phyloP scores from a whole-genome alignment of 2,888 invertebrate genomes.

The Caenorhabditis uteleia region DNA sequence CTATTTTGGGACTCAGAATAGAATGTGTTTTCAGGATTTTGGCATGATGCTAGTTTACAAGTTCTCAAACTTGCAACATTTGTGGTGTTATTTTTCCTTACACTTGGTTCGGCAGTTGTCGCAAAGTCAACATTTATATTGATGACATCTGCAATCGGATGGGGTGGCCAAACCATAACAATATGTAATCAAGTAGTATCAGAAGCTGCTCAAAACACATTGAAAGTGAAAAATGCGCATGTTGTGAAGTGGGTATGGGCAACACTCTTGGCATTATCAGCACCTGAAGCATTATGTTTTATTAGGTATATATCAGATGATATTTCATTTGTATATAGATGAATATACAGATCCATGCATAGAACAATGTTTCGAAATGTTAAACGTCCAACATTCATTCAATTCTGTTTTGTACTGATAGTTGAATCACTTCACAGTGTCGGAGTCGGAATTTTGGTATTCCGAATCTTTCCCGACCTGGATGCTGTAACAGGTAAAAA shows the following conservation, averaged over 20 bases:
- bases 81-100: conserved; percentile 64
- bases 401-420: conserved; percentile 75
- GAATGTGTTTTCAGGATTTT: conserved; percentile 64
- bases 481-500: conserved; percentile 85
- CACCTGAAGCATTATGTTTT: conserved; percentile 71
- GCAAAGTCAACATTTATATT: conserved; percentile 67
- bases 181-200: conserved; percentile 66
- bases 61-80: conserved; percentile 69
- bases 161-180: conserved; percentile 65
- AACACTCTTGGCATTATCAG: conserved; percentile 69
- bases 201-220: conserved; percentile 61
- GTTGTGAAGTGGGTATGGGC: conserved; percentile 71
- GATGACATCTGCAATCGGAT: conserved; percentile 69
- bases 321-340: not conserved
- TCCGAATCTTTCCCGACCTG: conserved; percentile 86
- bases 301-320: conserved; percentile 22
- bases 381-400: conserved; percentile 61
- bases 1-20: not conserved
- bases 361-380: conserved; percentile 71
- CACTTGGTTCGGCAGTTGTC: conserved; percentile 58
- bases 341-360: conserved; percentile 69
- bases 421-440: conserved; percentile 88
- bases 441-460: conserved; percentile 85
- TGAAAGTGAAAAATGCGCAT: conserved; percentile 61
- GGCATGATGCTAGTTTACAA: conserved; percentile 68